A percentile compares a stretch with the other conserved stretches of the same genome.
Evolutionary conservation across 2,888 invertebrate species (phyloP).

Genomic region (Cephus nigrinus): DNA sequence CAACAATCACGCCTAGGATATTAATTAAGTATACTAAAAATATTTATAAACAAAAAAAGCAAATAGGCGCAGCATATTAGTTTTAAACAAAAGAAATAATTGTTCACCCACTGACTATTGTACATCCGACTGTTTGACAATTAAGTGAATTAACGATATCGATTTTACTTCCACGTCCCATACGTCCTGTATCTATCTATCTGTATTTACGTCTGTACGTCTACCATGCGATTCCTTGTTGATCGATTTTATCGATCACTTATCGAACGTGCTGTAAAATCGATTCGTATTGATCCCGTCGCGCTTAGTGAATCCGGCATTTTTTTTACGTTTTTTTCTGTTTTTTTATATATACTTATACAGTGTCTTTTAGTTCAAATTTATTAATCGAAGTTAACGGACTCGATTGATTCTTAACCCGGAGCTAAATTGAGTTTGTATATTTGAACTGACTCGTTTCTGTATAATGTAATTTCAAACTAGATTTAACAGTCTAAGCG

Average conservation of each 20-base stretch:
- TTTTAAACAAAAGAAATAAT: slow-evolving; percentile 29
- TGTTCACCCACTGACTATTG: slow-evolving; percentile 24
- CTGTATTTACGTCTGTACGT: neutral
- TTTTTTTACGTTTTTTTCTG: slow-evolving; percentile 23
- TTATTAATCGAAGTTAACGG: neutral
- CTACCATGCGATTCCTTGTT: neutral
- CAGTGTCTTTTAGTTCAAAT: neutral
- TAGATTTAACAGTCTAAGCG: neutral
- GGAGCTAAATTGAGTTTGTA: neutral
- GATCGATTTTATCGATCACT: neutral
- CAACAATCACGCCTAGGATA: slow-evolving; percentile 28
- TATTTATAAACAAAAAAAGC: slow-evolving; percentile 14
- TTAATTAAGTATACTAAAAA: slow-evolving; percentile 28
- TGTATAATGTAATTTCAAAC: neutral
- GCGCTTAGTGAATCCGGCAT: slow-evolving; percentile 24
- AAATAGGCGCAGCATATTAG: slow-evolving; percentile 32
- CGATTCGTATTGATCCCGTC: neutral
- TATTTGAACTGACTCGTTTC: neutral
- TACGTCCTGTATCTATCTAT: neutral
- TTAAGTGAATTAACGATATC: neutral
- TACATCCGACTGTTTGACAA: slow-evolving; percentile 12
- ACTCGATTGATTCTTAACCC: neutral
- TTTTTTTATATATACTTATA: slow-evolving; percentile 17
- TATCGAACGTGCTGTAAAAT: neutral
- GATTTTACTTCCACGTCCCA: neutral